Percentiles rank a stretch among this genome's conserved stretches.
Evolutionary conservation across 1,140 invertebrate species (phyloP).

Genomic region (Drosophila repletoides): DNA sequence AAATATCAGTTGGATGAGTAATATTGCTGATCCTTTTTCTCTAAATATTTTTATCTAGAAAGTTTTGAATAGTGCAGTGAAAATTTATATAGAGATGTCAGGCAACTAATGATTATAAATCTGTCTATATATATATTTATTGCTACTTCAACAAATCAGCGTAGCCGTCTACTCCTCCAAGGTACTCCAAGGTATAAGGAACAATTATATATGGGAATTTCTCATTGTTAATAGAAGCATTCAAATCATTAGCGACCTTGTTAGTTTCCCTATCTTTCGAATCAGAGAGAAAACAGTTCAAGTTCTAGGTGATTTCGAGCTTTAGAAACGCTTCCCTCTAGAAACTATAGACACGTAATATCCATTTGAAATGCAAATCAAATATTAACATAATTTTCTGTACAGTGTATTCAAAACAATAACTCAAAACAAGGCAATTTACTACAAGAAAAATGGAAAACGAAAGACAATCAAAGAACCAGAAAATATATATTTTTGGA

Average conservation of each 20-base stretch:
- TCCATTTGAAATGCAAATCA: neutral
- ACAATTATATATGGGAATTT: no score
- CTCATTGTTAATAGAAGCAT: no score
- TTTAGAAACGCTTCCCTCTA: constrained; percentile 57
- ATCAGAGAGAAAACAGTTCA: constrained; percentile 45
- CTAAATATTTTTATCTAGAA: no score
- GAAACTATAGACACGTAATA: neutral
- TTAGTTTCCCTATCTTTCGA: constrained; percentile 22
- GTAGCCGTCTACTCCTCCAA: no score
- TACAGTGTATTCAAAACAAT: neutral
- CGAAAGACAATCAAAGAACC: constrained; percentile 2
- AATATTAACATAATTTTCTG: neutral
- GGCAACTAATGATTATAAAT: no score
- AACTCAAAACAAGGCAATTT: neutral
- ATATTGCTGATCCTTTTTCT: no score
- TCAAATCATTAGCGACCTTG: constrained; percentile 4
- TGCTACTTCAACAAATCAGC: no score
- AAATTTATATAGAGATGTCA: neutral
- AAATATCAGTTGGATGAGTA: no score
- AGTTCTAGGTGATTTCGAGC: constrained; percentile 66
- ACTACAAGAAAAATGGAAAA: neutral
- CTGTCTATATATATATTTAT: no score
- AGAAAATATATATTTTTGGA: constrained; percentile 35
- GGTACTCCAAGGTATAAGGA: no score
- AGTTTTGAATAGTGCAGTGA: no score